Percentiles rank a stretch among this genome's conserved stretches.
phyloP scores from a whole-genome alignment of 2,888 invertebrate species.

The Digitonthophagus gazella region DNA sequence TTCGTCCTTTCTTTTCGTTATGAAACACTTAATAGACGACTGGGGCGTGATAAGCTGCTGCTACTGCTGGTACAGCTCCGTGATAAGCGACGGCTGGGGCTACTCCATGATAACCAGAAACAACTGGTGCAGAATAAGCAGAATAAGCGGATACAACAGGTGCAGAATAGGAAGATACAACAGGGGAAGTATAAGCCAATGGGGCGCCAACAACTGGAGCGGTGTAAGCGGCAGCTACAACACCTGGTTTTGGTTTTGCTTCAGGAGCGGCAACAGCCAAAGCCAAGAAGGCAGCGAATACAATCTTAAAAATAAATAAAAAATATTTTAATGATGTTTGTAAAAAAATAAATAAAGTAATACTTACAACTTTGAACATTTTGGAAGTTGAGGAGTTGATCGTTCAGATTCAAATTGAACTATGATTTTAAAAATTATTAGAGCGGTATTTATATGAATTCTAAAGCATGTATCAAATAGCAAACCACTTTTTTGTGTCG shows the following conservation, averaged over 20 bases:
- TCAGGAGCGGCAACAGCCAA: conserved; percentile 52
- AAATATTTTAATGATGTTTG: not conserved
- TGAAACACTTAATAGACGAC: conserved; percentile 37
- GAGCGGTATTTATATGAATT: not conserved
- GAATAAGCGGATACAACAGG: conserved; percentile 17
- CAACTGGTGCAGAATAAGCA: conserved; percentile 1
- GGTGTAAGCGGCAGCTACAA: conserved; percentile 48
- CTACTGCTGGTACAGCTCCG: conserved; percentile 29
- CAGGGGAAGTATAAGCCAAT: conserved; percentile 19
- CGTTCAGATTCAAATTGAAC: not conserved
- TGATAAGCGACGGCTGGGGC: conserved; percentile 40
- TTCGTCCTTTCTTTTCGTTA: not conserved
- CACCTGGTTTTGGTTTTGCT: conserved; percentile 29
- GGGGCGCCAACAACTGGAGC: conserved; percentile 24
- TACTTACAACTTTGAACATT: conserved; percentile 27
- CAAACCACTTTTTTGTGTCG: not conserved
- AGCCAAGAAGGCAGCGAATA: conserved; percentile 53
- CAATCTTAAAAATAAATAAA: conserved; percentile 47
- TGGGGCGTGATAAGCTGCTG: conserved; percentile 36
- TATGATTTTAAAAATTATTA: not conserved
- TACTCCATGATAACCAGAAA: conserved; percentile 20
- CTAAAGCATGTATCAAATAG: not conserved
- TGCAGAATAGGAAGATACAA: conserved; percentile 21
- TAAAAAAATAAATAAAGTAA: conserved; percentile 19
- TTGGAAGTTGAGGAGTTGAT: conserved; percentile 7